phyloP scores from a whole-genome alignment of 2,797 vertebrate genomes.

The Sebastolobus alascanus region DNA sequence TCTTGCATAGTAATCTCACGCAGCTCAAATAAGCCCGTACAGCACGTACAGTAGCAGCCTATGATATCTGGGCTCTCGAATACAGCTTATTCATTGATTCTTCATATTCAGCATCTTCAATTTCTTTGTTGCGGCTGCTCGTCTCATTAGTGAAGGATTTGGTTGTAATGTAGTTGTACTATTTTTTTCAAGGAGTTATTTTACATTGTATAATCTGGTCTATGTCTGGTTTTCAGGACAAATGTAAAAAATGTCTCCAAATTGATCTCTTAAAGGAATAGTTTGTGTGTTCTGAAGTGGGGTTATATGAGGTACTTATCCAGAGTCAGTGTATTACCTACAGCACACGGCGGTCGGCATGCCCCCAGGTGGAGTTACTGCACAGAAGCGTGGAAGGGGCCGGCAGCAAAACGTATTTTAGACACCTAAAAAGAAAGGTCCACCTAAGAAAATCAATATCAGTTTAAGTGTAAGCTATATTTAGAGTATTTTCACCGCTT shows the following conservation, averaged over 20 bases:
- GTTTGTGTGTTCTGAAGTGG: too few species aligned
- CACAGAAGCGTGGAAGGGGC: too few species aligned
- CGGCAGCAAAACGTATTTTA: too few species aligned
- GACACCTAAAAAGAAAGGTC: too few species aligned
- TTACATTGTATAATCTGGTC: slow-evolving; percentile 2
- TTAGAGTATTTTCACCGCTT: too few species aligned
- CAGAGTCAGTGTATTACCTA: too few species aligned
- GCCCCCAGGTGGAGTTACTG: too few species aligned
- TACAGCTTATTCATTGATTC: slow-evolving; percentile 52
- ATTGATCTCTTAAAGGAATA: neutral
- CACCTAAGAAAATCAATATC: too few species aligned
- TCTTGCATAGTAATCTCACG: slow-evolving; percentile 60
- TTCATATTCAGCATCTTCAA: slow-evolving; percentile 44
- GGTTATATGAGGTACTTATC: too few species aligned
- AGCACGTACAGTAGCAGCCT: slow-evolving; percentile 47
- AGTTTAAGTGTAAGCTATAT: too few species aligned
- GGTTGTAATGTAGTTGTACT: slow-evolving; percentile 16
- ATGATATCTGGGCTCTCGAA: slow-evolving; percentile 48
- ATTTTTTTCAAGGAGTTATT: slow-evolving; percentile 11
- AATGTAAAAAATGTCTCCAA: neutral
- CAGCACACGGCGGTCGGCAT: too few species aligned
- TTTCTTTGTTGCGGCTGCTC: slow-evolving; percentile 24
- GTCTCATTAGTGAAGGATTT: slow-evolving; percentile 53
- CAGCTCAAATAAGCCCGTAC: slow-evolving; percentile 48
- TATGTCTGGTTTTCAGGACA: neutral